Conservation (phyloP, 2,797 vertebrate species). For the Cirrhinus mrigala region DNA sequence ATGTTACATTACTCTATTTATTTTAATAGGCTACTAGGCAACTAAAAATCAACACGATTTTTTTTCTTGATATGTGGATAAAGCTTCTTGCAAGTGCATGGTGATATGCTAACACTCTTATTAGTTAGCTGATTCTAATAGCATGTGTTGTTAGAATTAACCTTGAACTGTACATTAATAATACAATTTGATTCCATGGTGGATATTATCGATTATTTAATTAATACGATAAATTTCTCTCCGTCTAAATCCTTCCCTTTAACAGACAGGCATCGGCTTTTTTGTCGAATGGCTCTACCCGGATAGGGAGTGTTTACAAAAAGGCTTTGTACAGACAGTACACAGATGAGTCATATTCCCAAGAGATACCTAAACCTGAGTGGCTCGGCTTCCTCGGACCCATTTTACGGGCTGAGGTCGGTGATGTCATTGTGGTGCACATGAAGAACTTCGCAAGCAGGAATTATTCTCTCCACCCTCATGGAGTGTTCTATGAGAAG, state of each 20-base stretch:
- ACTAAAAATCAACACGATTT: no score
- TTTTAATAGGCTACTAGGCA: no score
- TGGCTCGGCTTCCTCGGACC: constrained; percentile 95
- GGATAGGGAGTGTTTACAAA: constrained; percentile 88
- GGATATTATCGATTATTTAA: not conserved
- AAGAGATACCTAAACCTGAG: constrained; percentile 77
- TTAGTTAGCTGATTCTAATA: not conserved
- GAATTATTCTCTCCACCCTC: constrained; percentile 91
- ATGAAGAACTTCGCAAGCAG: constrained; percentile 91
- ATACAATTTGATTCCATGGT: not conserved
- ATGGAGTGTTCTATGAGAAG: constrained; percentile 94
- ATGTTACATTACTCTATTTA: no score
- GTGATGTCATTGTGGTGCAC: constrained; percentile 87
- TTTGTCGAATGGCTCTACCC: constrained; percentile 73
- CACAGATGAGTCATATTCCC: constrained; percentile 81
- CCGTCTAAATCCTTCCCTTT: not conserved
- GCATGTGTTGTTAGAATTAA: not conserved
- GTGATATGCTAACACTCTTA: not conserved
- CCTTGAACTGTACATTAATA: not conserved
- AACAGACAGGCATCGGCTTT: constrained; percentile 82
- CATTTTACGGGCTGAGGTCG: constrained; percentile 89
- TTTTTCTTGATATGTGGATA: not conserved
- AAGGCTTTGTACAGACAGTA: constrained; percentile 91
- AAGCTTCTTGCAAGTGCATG: not conserved
- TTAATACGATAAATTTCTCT: not conserved